Evolutionary conservation across 2,888 invertebrate species (phyloP).

Genomic region (Lysandra bellargus): DNA sequence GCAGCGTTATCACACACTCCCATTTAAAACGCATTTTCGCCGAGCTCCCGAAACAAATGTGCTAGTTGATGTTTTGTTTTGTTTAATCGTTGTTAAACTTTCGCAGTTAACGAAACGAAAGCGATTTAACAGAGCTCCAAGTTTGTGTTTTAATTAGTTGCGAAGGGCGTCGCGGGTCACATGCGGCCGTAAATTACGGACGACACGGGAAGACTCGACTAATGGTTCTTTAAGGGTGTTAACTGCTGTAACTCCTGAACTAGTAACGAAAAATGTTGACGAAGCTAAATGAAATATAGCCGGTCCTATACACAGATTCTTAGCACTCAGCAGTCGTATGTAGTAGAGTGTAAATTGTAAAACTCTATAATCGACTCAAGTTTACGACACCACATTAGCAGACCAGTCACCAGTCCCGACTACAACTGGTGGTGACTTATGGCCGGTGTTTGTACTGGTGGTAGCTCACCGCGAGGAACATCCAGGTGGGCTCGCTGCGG

Average conservation of each 20-base stretch:
- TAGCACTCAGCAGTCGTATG: neutral
- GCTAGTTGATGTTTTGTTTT: constrained; percentile 16
- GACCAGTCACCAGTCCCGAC: too few species aligned
- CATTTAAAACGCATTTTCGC: constrained; percentile 10
- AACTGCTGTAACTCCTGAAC: neutral
- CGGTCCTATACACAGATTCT: neutral
- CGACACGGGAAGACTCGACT: neutral
- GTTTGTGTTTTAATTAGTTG: constrained; percentile 9
- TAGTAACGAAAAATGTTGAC: neutral
- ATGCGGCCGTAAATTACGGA: neutral
- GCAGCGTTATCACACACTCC: neutral
- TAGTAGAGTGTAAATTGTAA: too few species aligned
- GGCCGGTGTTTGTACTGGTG: neutral
- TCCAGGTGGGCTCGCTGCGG: constrained; percentile 94
- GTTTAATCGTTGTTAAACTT: constrained; percentile 27
- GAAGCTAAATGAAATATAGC: neutral
- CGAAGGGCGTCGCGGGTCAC: neutral
- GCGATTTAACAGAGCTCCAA: constrained; percentile 15
- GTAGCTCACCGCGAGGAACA: constrained; percentile 88
- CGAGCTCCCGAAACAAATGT: neutral
- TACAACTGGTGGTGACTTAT: neutral
- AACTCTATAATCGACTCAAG: neutral
- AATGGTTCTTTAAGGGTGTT: neutral
- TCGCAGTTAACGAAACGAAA: constrained; percentile 22
- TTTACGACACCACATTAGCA: too few species aligned